phyloP scores from a whole-genome alignment of 2,797 vertebrate genomes.

The Hafferia zeledoni region DNA sequence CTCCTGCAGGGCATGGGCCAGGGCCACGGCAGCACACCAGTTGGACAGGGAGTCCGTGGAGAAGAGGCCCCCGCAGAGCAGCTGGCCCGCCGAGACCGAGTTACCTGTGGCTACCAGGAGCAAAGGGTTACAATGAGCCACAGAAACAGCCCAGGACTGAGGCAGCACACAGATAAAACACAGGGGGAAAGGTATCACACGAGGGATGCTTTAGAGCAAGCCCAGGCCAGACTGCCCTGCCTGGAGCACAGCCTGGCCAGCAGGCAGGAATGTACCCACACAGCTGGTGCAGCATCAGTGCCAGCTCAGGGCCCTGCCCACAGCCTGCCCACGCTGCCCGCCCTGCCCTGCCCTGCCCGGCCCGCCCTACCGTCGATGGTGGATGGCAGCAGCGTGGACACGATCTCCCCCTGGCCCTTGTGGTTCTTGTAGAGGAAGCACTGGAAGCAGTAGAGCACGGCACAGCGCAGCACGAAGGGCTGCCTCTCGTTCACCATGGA shows the following conservation, averaged over 20 bases:
- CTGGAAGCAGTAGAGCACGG: constrained; percentile 98
- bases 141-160: too few species aligned
- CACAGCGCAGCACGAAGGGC: constrained; percentile 95
- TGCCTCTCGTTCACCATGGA: constrained; percentile 99
- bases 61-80: constrained; percentile 95
- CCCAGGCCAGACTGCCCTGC: too few species aligned
- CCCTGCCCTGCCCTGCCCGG: too few species aligned
- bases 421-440: constrained; percentile 98
- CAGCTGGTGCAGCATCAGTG: too few species aligned
- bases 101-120: constrained; percentile 82
- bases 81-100: constrained; percentile 94
- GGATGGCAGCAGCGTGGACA: constrained; percentile 93
- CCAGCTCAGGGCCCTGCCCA: too few species aligned
- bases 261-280: too few species aligned
- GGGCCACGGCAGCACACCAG: constrained; percentile 95
- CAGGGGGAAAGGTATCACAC: neutral
- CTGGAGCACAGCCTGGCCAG: too few species aligned
- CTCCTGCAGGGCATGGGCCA: constrained; percentile 95
- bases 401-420: constrained; percentile 96
- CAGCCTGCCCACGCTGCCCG: too few species aligned
- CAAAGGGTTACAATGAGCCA: neutral
- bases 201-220: too few species aligned
- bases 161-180: fast-evolving
- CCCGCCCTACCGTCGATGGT: constrained; percentile 90
- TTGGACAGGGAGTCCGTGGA: constrained; percentile 95